phyloP scores from a whole-genome alignment of 2,797 vertebrate species.

The Liasis olivaceus region DNA sequence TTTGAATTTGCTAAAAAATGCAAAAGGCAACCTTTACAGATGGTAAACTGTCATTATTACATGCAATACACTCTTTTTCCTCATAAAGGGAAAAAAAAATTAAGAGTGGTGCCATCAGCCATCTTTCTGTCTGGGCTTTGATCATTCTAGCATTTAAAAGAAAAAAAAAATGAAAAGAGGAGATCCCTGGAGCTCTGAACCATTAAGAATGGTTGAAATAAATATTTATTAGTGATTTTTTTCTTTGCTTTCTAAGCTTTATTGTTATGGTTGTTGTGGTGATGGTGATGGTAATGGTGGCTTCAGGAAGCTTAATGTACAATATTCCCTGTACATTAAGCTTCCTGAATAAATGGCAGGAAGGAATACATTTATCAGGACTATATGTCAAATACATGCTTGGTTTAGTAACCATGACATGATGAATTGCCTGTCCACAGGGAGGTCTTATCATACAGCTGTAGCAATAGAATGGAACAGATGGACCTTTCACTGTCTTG shows the following conservation, averaged over 20 bases:
- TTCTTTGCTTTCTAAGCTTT: neutral
- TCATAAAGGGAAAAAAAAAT: no score
- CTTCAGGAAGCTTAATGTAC: neutral
- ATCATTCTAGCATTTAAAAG: neutral
- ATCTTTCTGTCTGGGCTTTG: neutral
- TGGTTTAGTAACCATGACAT: neutral
- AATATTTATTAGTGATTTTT: neutral
- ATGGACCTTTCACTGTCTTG: neutral
- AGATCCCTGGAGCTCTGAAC: neutral
- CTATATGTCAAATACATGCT: neutral
- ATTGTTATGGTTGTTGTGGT: neutral
- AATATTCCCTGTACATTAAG: constrained; percentile 2
- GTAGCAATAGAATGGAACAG: neutral
- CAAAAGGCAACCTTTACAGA: neutral
- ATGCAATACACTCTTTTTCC: neutral
- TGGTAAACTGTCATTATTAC: neutral
- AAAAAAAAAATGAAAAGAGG: neutral
- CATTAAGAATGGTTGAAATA: constrained; percentile 18
- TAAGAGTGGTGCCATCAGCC: constrained; percentile 4
- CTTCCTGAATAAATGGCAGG: neutral
- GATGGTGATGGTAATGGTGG: neutral
- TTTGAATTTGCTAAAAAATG: neutral
- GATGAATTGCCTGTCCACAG: neutral
- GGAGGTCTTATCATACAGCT: neutral
- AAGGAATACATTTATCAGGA: neutral